Percentiles rank a stretch among this genome's conserved stretches.
Evolutionary conservation across 2,888 invertebrate genomes (phyloP).

Genomic region (Boloria euphrosyne): DNA sequence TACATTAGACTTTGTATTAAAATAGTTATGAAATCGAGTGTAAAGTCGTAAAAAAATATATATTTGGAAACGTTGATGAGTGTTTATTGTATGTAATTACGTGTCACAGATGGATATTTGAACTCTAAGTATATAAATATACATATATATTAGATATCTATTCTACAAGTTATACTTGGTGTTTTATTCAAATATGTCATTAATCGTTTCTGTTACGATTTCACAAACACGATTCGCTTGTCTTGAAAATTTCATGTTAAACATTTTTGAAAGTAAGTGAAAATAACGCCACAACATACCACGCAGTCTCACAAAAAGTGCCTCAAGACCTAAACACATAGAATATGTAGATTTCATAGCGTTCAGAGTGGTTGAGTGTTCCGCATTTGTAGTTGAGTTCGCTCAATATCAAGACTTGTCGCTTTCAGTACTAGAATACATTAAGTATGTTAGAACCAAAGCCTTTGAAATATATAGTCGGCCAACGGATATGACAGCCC

Average conservation of each 20-base stretch:
- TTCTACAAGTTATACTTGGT: conserved; percentile 66
- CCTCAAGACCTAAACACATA: conserved; percentile 45
- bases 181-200: conserved; percentile 60
- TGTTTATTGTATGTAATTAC: conserved; percentile 77
- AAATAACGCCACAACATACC: conserved; percentile 38
- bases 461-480: no score
- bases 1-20: conserved; percentile 75
- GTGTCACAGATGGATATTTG: conserved; percentile 72
- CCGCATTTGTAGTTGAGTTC: conserved; percentile 75
- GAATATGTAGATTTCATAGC: conserved; percentile 43
- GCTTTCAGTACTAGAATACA: conserved; percentile 72
- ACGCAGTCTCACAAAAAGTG: conserved; percentile 58
- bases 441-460: conserved; percentile 78
- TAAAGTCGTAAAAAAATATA: conserved; percentile 77
- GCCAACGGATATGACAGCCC: no score
- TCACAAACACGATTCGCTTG: conserved; percentile 73
- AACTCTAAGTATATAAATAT: conserved; percentile 61
- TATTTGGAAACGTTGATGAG: conserved; percentile 78
- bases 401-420: conserved; percentile 81
- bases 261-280: conserved; percentile 33
- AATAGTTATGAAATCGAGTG: conserved; percentile 72
- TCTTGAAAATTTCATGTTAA: conserved; percentile 48
- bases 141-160: conserved; percentile 50
- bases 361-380: conserved; percentile 70
- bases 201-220: conserved; percentile 58